Conservation (phyloP, 1,140 invertebrate genomes). For the Lanistes nyassanus region DNA sequence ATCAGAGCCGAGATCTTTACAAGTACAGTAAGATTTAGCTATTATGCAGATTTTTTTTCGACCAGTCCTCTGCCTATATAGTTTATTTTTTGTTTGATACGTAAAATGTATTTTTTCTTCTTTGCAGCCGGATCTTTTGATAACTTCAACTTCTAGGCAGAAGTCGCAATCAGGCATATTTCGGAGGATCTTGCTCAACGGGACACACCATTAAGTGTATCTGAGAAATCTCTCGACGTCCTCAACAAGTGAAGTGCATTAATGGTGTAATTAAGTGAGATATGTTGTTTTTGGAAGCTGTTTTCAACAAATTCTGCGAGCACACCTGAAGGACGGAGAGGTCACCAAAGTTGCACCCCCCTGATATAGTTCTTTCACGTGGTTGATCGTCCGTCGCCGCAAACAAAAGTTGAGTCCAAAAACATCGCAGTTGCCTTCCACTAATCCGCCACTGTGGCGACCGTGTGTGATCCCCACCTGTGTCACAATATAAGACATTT, state of each 20-base stretch:
- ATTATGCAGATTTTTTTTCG: not conserved
- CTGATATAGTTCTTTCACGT: not conserved
- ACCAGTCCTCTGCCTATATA: not conserved
- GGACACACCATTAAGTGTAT: not conserved
- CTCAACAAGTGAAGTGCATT: not conserved
- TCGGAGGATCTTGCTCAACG: constrained; percentile 11
- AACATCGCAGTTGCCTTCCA: not conserved
- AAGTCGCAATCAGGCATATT: constrained; percentile 20
- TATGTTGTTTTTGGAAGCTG: not conserved
- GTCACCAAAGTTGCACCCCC: constrained; percentile 2
- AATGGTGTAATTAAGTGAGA: not conserved
- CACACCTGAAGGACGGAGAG: constrained; percentile 19
- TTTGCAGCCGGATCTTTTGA: constrained; percentile 26
- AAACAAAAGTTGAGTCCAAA: too few species aligned
- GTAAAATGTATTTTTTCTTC: not conserved
- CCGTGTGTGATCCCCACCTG: constrained; percentile 32
- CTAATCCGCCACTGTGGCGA: constrained; percentile 25
- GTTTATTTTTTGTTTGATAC: not conserved
- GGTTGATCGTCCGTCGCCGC: not conserved
- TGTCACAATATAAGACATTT: constrained; percentile 59
- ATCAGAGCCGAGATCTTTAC: not conserved
- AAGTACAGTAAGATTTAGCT: not conserved
- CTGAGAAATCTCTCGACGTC: not conserved
- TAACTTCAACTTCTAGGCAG: too few species aligned
- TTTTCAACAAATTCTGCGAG: not conserved